Evolutionary conservation across 1,140 invertebrate species (phyloP), one percentile per base, ranked within the genome.

Genomic region (Pseudomyrmex concolor): DNA sequence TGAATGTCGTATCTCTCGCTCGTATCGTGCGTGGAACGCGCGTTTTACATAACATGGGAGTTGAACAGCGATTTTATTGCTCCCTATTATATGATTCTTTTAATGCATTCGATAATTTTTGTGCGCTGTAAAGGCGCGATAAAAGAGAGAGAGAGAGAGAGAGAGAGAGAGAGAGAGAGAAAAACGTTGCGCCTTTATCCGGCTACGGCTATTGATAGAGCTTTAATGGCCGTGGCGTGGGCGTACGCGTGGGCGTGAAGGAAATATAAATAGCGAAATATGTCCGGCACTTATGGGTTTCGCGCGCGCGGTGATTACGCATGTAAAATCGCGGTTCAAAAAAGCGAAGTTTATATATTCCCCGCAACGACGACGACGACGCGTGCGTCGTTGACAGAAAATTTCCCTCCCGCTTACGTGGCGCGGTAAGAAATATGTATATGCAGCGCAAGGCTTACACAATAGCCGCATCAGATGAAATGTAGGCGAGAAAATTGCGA

Each of bases 401-500:
- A 84, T 63, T 73, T 67, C 5, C 34, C 34, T 25, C 22, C 73
- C 57, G 25, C 50, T 62, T 66, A 62, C 68, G 70, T 71, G 71
- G 2, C 19, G 12, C 19, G 19, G n/a, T 66, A 57, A 25, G 19
- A 59, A 60, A 50, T 57, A 43, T 57, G 73, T 76, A 74, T 34
- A 59, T 67, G 66, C 19, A n/a, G 34, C 72, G 51, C 55, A 5
- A 54, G 22, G 60, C 68, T 87, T 74, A 45, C 59, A 70, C 62
- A 87, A 84, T 86, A 86, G 62, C 57, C 73, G 78, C 70, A n/a
- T 59, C 59, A 80, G 68, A 84, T 84, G 73, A 87, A 86, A 84
- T 84, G 57, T 74, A 70, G 81, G 86, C 64, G 60, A 86, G 3
- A 25, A 64, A 60, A 70, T 87, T 84, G 64, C 84, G 71, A 83